Conservation (phyloP, 2,113 vertebrate genomes). For the Hyperopisus bebe region DNA sequence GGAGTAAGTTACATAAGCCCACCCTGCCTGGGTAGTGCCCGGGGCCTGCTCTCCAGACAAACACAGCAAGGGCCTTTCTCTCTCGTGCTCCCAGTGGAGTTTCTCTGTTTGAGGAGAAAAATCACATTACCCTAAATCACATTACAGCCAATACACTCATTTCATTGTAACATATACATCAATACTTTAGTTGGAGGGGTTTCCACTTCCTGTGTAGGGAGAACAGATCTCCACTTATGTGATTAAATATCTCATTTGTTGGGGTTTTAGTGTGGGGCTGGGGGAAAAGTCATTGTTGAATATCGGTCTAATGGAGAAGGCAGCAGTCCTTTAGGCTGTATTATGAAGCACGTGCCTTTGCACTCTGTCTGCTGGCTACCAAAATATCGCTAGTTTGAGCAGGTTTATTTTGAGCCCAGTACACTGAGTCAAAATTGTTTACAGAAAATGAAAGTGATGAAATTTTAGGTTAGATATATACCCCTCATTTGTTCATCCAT, state of each 20-base stretch:
- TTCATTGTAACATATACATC: not conserved
- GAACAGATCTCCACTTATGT: constrained; percentile 12
- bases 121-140: not conserved
- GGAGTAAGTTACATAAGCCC: not conserved
- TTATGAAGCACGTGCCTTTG: not conserved
- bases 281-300: not conserved
- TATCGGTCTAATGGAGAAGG: not conserved
- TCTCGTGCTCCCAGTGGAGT: not conserved
- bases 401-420: not conserved
- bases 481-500: not conserved
- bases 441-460: not conserved
- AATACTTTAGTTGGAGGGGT: not conserved
- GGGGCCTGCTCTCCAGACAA: not conserved
- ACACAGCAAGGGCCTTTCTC: not conserved
- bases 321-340: not conserved
- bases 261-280: not conserved
- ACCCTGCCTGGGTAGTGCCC: not conserved
- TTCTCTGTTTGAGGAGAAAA: not conserved
- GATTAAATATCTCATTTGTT: constrained; percentile 9
- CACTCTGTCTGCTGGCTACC: not conserved
- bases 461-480: not conserved
- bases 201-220: not conserved
- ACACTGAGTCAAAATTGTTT: not conserved
- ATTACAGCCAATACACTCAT: not conserved
- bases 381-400: not conserved